Percentiles rank a stretch among this genome's conserved stretches.
These are phyloP conservation scores for Hypomecis atomaria DNA, from an alignment of 2,888 invertebrate genomes.

Conservation along the genomic window DNA sequence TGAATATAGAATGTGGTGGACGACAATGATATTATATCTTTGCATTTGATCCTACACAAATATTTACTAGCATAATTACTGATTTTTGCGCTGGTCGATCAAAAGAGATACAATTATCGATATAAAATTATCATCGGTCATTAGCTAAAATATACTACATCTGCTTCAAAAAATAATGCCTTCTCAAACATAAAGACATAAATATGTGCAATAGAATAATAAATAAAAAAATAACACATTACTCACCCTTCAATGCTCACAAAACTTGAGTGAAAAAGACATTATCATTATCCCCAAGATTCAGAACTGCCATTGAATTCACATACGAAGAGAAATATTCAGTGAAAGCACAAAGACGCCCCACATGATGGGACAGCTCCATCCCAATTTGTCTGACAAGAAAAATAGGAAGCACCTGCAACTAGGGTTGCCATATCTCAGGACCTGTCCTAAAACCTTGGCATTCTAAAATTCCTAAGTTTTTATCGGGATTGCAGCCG, in stretches of 20 bases:
- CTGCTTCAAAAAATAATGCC: background rate
- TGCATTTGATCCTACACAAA: too few species aligned
- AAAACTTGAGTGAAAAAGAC: constrained; percentile 39
- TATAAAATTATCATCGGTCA: too few species aligned
- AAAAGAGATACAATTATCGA: too few species aligned
- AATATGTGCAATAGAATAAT: background rate
- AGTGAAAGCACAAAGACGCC: constrained; percentile 51
- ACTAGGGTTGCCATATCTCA: constrained; percentile 50
- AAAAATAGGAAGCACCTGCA: constrained; percentile 81
- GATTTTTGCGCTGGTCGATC: too few species aligned
- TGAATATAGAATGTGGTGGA: too few species aligned
- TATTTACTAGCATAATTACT: too few species aligned
- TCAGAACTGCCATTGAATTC: constrained; percentile 33
- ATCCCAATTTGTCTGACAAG: constrained; percentile 75
- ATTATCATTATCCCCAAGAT: constrained; percentile 42
- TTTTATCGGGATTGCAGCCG: too few species aligned
- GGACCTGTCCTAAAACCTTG: too few species aligned
- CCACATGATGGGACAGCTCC: constrained; percentile 55
- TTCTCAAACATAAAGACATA: too few species aligned
- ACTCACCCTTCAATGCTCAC: constrained; percentile 4
- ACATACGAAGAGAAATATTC: constrained; percentile 38
- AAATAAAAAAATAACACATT: constrained; percentile 13
- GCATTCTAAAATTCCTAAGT: too few species aligned
- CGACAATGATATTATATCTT: too few species aligned
- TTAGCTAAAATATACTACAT: background rate